Evolutionary conservation across 2,888 invertebrate genomes (phyloP), one percentile per base, ranked within the genome.

Genomic region (Cryptocephalus primarius): DNA sequence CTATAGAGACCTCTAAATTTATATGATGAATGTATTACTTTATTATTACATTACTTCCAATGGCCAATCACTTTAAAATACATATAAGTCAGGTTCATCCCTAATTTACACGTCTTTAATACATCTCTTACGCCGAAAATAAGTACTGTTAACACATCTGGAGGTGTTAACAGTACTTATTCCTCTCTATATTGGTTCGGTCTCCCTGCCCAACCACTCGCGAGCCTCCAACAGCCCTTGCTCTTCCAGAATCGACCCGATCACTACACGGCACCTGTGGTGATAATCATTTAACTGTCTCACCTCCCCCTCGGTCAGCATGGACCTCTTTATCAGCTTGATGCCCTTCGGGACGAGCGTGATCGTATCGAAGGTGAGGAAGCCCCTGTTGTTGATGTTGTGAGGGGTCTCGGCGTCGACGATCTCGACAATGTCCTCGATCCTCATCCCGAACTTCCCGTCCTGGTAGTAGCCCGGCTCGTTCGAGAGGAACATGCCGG

Each of bases 391-490:
- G 34, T 77, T 77, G 62, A 85, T 88, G 59, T 83, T 80, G 46
- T 78, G 73, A 40, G 75, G 66, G 0, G 75, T 52, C n/a, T 58
- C 49, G 8, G 79, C 80, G 33, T 75, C 71, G 1, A 86, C 75
- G 4, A 86, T 79, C 54, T 85, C 78, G 22, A 93, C 82, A 52
- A 93, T 77, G 66, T 93, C 94, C 65, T 96, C 95, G 46, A 95
- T 78, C 8, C 95, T 77, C 43, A 94, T 84, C 0, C 95, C 96
- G 72, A 88, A 96, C 57, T 84, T 77, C 0, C 85, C 88, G 52
- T 88, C 86, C 64, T 91, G 84, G 70, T 96, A 96, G 71, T 83
- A 95, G 1, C 95, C 95, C 0, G 95, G 95, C 65, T 93, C 91
- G 62, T 88, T 86, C 22, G 87, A 87, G 2, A 91, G 72, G 60